These are phyloP conservation scores for Xiphophorus couchianus DNA, from an alignment of 2,113 vertebrate species.

Conservation along the genomic window DNA sequence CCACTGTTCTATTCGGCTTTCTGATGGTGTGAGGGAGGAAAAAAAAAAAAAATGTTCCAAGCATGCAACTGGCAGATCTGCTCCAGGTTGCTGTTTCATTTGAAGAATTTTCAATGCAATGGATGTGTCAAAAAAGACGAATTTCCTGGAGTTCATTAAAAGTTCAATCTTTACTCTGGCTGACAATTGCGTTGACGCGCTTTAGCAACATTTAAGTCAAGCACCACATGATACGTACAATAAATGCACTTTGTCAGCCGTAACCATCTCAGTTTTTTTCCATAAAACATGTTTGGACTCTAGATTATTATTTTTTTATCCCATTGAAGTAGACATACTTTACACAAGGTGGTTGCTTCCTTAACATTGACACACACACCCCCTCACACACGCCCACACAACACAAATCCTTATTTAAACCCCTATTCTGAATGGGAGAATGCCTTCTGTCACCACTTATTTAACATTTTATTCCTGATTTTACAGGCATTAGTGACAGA, in stretches of 20 bases:
- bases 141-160: no score
- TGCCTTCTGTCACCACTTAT: constrained; percentile 10
- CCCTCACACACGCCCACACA: no score
- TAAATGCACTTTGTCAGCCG: no score
- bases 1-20: neutral
- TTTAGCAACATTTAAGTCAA: neutral
- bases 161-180: no score
- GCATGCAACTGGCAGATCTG: neutral
- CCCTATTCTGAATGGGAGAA: neutral
- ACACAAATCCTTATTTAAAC: neutral
- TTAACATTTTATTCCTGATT: constrained; percentile 26
- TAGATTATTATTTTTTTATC: neutral
- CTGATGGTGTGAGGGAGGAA: neutral
- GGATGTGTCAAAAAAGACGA: no score
- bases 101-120: neutral
- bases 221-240: no score
- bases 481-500: constrained; percentile 42
- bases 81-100: neutral
- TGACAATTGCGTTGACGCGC: neutral
- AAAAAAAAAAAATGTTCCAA: neutral
- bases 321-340: neutral
- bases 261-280: neutral
- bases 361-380: neutral
- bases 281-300: neutral
- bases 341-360: neutral